Percentiles rank a stretch among this genome's conserved stretches.
These are phyloP conservation scores for Eupithecia inturbata DNA, from an alignment of 2,888 invertebrate genomes.

Conservation along the genomic window DNA sequence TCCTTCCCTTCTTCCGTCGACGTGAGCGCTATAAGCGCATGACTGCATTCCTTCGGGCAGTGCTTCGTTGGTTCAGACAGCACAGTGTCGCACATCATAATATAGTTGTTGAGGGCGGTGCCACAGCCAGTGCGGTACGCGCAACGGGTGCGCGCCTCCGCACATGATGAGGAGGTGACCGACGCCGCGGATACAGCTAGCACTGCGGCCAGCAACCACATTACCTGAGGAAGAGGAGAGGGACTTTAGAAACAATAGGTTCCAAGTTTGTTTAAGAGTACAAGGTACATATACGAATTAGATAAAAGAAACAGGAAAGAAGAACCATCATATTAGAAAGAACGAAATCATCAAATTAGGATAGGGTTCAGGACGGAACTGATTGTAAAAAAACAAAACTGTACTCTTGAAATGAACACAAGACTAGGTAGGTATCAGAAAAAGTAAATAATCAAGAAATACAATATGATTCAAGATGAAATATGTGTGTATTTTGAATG, in stretches of 20 bases:
- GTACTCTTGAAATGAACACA: not conserved
- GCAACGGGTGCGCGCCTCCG: conserved; percentile 89
- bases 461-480: not conserved
- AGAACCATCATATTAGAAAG: not conserved
- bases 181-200: conserved; percentile 60
- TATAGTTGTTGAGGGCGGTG: conserved; percentile 89
- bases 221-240: conserved; percentile 58
- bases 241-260: not conserved
- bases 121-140: conserved; percentile 91
- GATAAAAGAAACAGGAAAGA: not conserved
- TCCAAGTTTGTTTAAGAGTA: not conserved
- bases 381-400: not conserved
- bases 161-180: conserved; percentile 80
- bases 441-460: no score
- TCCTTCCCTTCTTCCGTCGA: conserved; percentile 91
- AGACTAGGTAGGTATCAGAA: not conserved
- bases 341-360: not conserved
- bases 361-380: not conserved
- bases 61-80: conserved; percentile 83
- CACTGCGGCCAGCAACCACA: conserved; percentile 71
- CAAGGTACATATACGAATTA: not conserved
- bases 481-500: not conserved
- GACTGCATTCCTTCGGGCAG: conserved; percentile 90
- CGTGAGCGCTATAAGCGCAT: conserved; percentile 90
- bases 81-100: conserved; percentile 88